Conservation (phyloP, 2,888 invertebrate species). For the Eupithecia abbreviata region DNA sequence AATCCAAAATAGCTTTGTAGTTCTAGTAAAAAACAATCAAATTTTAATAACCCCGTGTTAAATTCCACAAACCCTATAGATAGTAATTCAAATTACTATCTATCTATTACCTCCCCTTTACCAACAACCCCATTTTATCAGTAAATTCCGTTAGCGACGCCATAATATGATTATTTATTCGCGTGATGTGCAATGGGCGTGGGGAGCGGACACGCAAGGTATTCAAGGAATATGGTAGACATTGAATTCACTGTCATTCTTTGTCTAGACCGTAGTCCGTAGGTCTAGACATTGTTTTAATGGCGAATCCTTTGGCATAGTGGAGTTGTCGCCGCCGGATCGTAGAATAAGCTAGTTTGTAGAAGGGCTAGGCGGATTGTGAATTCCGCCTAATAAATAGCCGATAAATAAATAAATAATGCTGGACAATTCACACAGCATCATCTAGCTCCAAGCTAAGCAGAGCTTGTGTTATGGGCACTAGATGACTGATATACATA, state of each 20-base stretch:
- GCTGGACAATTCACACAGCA: too few relatives aligned
- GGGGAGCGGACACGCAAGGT: slow-evolving; percentile 2
- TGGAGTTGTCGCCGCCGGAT: background rate
- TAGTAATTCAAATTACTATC: background rate
- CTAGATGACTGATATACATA: too few relatives aligned
- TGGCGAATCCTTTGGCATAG: background rate
- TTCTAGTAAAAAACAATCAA: background rate
- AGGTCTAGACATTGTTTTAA: slow-evolving; percentile 24
- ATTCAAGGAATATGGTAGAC: background rate
- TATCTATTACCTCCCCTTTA: background rate
- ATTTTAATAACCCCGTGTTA: background rate
- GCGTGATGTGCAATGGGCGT: slow-evolving; percentile 23
- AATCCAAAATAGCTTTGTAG: too few relatives aligned
- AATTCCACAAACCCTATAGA: background rate
- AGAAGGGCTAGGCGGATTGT: too few relatives aligned
- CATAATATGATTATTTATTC: slow-evolving; percentile 21
- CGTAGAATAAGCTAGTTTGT: too few relatives aligned
- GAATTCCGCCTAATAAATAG: too few relatives aligned
- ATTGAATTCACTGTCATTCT: background rate
- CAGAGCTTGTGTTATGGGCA: too few relatives aligned
- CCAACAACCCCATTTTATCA: slow-evolving; percentile 11
- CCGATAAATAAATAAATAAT: too few relatives aligned
- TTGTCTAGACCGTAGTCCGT: slow-evolving; percentile 33
- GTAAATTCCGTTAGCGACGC: background rate
- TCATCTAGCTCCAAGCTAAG: too few relatives aligned